Conservation (phyloP, 2,888 invertebrate species). For the Eurois occulta region DNA sequence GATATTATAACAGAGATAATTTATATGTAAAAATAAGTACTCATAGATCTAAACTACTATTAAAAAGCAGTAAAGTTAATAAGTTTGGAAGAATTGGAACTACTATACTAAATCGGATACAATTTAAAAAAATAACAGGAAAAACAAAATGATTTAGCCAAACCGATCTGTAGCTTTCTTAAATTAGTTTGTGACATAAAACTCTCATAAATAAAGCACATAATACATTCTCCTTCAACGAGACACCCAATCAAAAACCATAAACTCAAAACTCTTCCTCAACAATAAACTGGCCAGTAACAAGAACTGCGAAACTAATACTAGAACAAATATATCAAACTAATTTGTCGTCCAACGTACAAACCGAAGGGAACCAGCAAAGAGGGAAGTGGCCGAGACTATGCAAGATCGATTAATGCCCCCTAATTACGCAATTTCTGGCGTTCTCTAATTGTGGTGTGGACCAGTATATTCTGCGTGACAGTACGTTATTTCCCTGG, state of each 20-base stretch:
- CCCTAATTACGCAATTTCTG: conserved; percentile 90
- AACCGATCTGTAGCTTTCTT: not conserved
- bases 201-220: not conserved
- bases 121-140: not conserved
- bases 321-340: conserved; percentile 67
- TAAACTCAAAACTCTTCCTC: conserved; percentile 25
- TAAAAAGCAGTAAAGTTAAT: not conserved
- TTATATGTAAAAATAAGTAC: not conserved
- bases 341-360: conserved; percentile 56
- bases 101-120: not conserved
- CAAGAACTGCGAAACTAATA: conserved; percentile 51
- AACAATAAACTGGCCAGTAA: conserved; percentile 44
- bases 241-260: conserved; percentile 32
- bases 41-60: not conserved
- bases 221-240: not conserved
- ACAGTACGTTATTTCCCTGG: conserved; percentile 90
- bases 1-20: not conserved
- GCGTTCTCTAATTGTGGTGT: conserved; percentile 89
- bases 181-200: not conserved
- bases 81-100: not conserved
- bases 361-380: conserved; percentile 69
- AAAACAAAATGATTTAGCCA: not conserved
- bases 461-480: conserved; percentile 89
- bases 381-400: conserved; percentile 76
- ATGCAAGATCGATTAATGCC: conserved; percentile 88